Evolutionary conservation across 1,140 invertebrate species (phyloP).

Genomic region (Pachypsylla venusta): DNA sequence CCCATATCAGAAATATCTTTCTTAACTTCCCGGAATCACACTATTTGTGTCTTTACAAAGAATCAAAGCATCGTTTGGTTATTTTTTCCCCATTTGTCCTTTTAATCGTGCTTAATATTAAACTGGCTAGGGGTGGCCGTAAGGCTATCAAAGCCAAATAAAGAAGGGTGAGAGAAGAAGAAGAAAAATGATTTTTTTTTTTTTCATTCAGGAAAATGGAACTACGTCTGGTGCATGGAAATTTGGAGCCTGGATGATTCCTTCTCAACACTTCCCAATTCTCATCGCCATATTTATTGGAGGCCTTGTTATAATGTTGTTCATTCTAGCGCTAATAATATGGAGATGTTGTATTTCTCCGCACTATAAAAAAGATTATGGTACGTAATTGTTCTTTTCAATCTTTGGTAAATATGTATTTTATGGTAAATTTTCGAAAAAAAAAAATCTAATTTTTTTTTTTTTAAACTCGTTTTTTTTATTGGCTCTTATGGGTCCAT

Average conservation of each 20-base stretch:
- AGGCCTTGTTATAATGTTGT: constrained; percentile 33
- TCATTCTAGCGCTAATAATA: constrained; percentile 32
- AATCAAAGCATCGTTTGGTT: not conserved
- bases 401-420: too few species aligned
- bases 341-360: constrained; percentile 38
- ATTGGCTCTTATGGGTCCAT: too few species aligned
- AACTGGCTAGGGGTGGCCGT: too few species aligned
- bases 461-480: too few species aligned
- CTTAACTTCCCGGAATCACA: not conserved
- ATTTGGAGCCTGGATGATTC: constrained; percentile 29
- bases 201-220: constrained; percentile 5
- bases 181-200: not conserved
- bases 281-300: constrained; percentile 36
- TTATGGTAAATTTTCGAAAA: too few species aligned
- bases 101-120: too few species aligned
- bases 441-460: too few species aligned
- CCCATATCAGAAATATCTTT: too few species aligned
- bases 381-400: constrained; percentile 29
- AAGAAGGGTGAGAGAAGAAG: too few species aligned
- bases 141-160: too few species aligned
- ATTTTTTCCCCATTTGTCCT: too few species aligned
- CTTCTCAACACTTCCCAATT: constrained; percentile 34
- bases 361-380: constrained; percentile 35
- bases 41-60: not conserved
- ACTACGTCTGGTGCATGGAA: not conserved